Conservation (phyloP, 2,888 invertebrate species). For the Pemphredon lugubris region DNA sequence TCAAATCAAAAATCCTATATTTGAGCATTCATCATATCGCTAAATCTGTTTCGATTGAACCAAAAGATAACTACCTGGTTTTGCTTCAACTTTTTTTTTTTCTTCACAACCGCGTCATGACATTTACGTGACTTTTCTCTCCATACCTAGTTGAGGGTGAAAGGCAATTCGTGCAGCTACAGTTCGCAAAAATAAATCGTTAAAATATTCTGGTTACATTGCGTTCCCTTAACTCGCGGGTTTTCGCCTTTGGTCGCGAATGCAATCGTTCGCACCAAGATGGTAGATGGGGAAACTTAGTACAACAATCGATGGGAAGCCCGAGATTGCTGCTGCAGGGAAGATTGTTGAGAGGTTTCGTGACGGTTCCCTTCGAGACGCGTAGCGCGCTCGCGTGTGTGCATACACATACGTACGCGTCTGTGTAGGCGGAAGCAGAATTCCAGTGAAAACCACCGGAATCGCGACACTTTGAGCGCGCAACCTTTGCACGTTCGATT, state of each 20-base stretch:
- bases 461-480: conserved; percentile 44
- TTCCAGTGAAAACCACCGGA: conserved; percentile 49
- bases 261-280: conserved; percentile 30
- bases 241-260: conserved; percentile 12
- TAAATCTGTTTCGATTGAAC: too few relatives aligned
- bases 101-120: too few relatives aligned
- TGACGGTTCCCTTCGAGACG: conserved; percentile 32
- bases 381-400: background rate
- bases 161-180: too few relatives aligned
- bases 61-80: too few relatives aligned
- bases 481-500: conserved; percentile 40
- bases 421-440: conserved; percentile 38
- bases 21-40: too few relatives aligned
- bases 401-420: conserved; percentile 27
- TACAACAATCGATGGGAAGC: conserved; percentile 49
- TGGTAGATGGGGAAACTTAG: conserved; percentile 33
- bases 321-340: conserved; percentile 46
- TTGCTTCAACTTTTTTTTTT: too few relatives aligned
- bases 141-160: too few relatives aligned
- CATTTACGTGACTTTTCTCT: too few relatives aligned
- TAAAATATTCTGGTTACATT: too few relatives aligned
- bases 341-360: conserved; percentile 56
- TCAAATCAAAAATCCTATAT: too few relatives aligned
- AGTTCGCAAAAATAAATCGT: too few relatives aligned
- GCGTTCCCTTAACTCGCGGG: conserved; percentile 19